Base-by-base conservation (phyloP, 2,113 vertebrate genomes). In the Neogobius melanostomus region DNA sequence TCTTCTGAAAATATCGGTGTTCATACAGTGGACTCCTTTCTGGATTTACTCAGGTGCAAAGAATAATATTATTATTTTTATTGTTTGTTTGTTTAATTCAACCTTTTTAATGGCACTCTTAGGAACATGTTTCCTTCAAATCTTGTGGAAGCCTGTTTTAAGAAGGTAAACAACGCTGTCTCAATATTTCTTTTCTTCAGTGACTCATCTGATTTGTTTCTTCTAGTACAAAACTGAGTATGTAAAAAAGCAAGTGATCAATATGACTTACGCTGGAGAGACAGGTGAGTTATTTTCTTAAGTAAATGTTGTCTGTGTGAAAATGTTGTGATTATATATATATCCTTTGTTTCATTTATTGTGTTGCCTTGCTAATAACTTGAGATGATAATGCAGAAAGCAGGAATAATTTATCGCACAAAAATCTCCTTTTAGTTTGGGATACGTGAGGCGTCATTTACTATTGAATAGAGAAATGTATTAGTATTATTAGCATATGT, bases 101-200 rank as follows among this genome's bases (percentile, higher is more conserved):
- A n/a, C 8, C 6, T 57, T 36, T 57, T 11, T 61, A 7, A 3
- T 14, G 7, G 2, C 3, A 43, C 15, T 62, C 48, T 62, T 87
- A 98, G 95, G 91, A 97, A 98, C 82, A 95, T 97, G 94, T 94
- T 96, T 80, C 95, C 95, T 0, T 95, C 95, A 62, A 97, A 98
- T 86, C 89, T 97, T 56, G 92, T 97, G 72, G 95, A 97, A 88
- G 95, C 95, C 68, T 97, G 95, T 93, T 97, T 97, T 88, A 95
- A 95, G 93, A 95, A 97, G 95, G 96, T 98, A 90, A 42, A 85
- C 91, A 42, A 36, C 28, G 4, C 28, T 36, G 28, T 36, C 3
- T 56, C n/a, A 3, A 16, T 42, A 11, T 21, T 12, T 11, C 45
- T 56, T 72, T 6, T 51, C 8, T 51, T 51, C 9, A 43, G 1